Conservation (phyloP, 2,888 invertebrate species). For the Sycophila texana region DNA sequence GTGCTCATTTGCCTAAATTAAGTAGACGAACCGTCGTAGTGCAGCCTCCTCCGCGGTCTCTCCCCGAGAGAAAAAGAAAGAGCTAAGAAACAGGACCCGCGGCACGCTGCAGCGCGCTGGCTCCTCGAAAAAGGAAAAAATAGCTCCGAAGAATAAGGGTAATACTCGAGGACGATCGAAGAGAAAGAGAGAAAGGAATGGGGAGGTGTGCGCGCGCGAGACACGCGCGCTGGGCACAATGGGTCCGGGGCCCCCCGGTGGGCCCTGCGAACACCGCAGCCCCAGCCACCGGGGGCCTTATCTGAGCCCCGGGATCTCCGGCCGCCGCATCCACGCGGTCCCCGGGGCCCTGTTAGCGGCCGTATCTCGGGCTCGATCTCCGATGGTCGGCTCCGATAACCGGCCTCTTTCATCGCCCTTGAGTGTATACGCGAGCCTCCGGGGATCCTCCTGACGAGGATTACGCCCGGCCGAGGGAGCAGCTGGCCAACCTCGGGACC, state of each 20-base stretch:
- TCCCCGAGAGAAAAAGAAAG: slow-evolving; percentile 7
- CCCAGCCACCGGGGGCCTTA: slow-evolving; percentile 62
- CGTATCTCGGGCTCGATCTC: slow-evolving; percentile 72
- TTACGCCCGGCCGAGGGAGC: slow-evolving; percentile 64
- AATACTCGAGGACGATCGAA: background rate
- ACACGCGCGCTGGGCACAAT: slow-evolving; percentile 30
- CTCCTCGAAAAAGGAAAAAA: slow-evolving; percentile 44
- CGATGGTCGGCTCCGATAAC: slow-evolving; percentile 71
- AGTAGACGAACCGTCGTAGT: slow-evolving; percentile 57
- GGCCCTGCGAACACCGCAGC: slow-evolving; percentile 72
- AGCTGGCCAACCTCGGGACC: slow-evolving; percentile 67
- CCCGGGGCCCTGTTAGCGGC: slow-evolving; percentile 69
- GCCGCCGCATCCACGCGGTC: slow-evolving; percentile 53
- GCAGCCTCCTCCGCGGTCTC: background rate
- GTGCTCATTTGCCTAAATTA: slow-evolving; percentile 62
- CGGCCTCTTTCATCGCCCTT: slow-evolving; percentile 63
- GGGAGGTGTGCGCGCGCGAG: background rate
- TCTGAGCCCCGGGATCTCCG: slow-evolving; percentile 68
- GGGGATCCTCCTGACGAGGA: slow-evolving; percentile 65
- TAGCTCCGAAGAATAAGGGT: slow-evolving; percentile 43
- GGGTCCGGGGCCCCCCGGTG: slow-evolving; percentile 69
- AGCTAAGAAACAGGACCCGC: slow-evolving; percentile 10
- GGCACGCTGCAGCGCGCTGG: slow-evolving; percentile 1
- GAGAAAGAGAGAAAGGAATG: background rate
- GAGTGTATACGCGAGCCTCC: slow-evolving; percentile 45